These are phyloP conservation scores for Herpetotheres cachinnans DNA, from an alignment of 2,113 vertebrate genomes.

Conservation along the genomic window DNA sequence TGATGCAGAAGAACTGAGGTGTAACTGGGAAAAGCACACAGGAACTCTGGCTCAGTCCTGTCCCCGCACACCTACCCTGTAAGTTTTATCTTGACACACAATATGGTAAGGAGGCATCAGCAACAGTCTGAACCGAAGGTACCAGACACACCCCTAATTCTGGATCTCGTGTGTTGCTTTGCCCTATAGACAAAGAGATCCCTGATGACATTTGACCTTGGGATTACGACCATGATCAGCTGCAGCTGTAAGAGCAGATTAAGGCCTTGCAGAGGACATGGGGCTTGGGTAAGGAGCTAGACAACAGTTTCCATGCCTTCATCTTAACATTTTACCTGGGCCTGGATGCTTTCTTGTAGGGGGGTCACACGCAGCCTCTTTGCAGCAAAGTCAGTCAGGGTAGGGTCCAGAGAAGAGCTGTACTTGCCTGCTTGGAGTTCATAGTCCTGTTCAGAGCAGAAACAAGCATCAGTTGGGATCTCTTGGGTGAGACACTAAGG, in stretches of 20 bases:
- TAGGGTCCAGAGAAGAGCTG: constrained; percentile 79
- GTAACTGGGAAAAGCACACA: not conserved
- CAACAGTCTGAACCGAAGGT: not conserved
- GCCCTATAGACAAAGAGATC: not conserved
- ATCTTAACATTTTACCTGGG: constrained; percentile 75
- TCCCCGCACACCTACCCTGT: not conserved
- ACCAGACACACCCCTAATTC: not conserved
- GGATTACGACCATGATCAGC: not conserved
- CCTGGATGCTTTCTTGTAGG: constrained; percentile 82
- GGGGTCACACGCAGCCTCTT: constrained; percentile 72
- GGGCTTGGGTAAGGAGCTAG: not conserved
- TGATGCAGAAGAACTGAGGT: not conserved
- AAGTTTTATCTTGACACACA: not conserved
- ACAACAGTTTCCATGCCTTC: not conserved
- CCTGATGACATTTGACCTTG: not conserved
- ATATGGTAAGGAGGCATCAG: not conserved
- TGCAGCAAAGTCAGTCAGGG: constrained; percentile 45
- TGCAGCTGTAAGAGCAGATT: not conserved
- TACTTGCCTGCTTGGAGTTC: constrained; percentile 84
- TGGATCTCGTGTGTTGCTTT: not conserved
- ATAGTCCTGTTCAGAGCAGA: constrained; percentile 80
- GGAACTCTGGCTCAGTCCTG: not conserved
- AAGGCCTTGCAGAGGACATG: not conserved
- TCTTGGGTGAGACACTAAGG: not conserved
- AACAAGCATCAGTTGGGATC: not conserved